A percentile compares a stretch with the other conserved stretches of the same genome.
Evolutionary conservation across 2,888 invertebrate genomes (phyloP).

Genomic region (Isotomurus palustris): DNA sequence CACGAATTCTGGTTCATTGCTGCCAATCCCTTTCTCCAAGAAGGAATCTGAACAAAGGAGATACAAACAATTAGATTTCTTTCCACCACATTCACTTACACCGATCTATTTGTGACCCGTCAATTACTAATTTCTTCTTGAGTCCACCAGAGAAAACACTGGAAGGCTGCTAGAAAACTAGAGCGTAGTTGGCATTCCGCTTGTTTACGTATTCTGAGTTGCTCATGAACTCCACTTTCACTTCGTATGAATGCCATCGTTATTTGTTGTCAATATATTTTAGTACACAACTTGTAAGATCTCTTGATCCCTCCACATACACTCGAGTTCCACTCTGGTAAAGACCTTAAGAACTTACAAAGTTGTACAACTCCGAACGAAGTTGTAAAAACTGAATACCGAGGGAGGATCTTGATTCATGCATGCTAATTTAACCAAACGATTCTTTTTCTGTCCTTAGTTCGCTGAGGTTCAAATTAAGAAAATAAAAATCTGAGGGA

Average conservation of each 20-base stretch:
- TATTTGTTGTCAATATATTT: too few species aligned
- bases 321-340: too few species aligned
- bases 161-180: too few species aligned
- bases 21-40: slow-evolving; percentile 45
- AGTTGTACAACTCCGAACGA: background rate
- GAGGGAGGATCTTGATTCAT: too few species aligned
- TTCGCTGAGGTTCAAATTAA: slow-evolving; percentile 13
- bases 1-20: slow-evolving; percentile 62
- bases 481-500: slow-evolving; percentile 16
- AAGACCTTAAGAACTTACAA: too few species aligned
- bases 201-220: too few species aligned
- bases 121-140: slow-evolving; percentile 12
- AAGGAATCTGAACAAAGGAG: slow-evolving; percentile 35
- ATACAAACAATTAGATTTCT: slow-evolving; percentile 20
- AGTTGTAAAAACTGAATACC: background rate
- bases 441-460: slow-evolving; percentile 11
- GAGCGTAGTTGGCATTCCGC: too few species aligned
- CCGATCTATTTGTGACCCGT: slow-evolving; percentile 10
- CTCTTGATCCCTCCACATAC: too few species aligned
- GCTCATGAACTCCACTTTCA: too few species aligned
- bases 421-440: slow-evolving; percentile 18
- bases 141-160: too few species aligned
- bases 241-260: too few species aligned
- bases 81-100: slow-evolving; percentile 15
- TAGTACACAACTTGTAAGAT: too few species aligned